phyloP scores from a whole-genome alignment of 2,113 vertebrate genomes.

The human region GRCh38 chr11:19820001-19820500 shows the following conservation, averaged over 20 bases:
- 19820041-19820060: background rate
- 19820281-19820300: slow-evolving; percentile 44
- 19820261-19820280: slow-evolving; percentile 43
- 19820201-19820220: slow-evolving; percentile 18
- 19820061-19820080: background rate
- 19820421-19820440: background rate
- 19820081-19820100: background rate
- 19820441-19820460: background rate
- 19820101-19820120: background rate
- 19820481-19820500: background rate
- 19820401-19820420: background rate
- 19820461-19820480: background rate
- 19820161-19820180: background rate
- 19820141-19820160: background rate
- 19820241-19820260: slow-evolving; percentile 19
- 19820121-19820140: background rate
- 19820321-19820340: slow-evolving; percentile 52
- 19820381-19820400: background rate
- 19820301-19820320: background rate
- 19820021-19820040: background rate
- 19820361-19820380: background rate
- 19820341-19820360: background rate
- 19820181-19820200: background rate
- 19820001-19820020: background rate
- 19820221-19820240: slow-evolving; percentile 33